Conservation (phyloP, 92 coral and sea anemone genomes). For the Heteractis magnifica region DNA sequence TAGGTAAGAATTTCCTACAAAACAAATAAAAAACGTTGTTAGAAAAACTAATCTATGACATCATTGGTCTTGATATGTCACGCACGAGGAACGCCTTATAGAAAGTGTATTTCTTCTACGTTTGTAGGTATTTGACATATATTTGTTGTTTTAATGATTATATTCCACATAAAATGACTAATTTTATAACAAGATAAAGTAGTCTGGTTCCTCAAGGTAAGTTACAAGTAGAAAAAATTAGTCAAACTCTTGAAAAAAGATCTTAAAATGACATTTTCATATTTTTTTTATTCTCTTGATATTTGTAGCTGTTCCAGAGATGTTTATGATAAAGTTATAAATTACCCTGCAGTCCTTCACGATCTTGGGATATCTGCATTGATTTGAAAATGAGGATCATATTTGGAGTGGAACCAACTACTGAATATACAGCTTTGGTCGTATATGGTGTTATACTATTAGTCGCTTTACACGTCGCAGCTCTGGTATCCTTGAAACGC, state of each 20-base stretch:
- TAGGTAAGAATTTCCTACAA: background rate
- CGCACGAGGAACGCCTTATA: constrained; percentile 33
- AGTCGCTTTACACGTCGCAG: constrained; percentile 89
- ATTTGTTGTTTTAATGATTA: background rate
- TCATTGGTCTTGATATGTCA: constrained; percentile 1
- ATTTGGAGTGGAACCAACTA: constrained; percentile 26
- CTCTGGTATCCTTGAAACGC: constrained; percentile 86
- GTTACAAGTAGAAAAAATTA: background rate
- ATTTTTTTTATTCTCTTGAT: background rate
- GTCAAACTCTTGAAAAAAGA: background rate
- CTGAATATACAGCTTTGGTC: constrained; percentile 67
- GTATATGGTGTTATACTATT: constrained; percentile 89
- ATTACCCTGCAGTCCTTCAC: background rate
- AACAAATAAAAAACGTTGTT: constrained; percentile 6
- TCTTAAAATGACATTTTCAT: background rate
- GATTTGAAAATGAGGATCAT: constrained; percentile 15
- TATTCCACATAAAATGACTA: background rate
- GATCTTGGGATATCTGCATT: background rate
- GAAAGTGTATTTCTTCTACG: constrained; percentile 9
- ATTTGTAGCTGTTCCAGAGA: background rate
- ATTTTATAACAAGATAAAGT: constrained; percentile 6
- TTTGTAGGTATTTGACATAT: background rate
- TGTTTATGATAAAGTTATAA: background rate
- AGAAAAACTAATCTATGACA: constrained; percentile 16
- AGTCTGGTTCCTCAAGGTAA: background rate